A percentile compares a stretch with the other conserved stretches of the same genome.
phyloP scores from a whole-genome alignment of 2,113 vertebrate species.

The Microtus pennsylvanicus region DNA sequence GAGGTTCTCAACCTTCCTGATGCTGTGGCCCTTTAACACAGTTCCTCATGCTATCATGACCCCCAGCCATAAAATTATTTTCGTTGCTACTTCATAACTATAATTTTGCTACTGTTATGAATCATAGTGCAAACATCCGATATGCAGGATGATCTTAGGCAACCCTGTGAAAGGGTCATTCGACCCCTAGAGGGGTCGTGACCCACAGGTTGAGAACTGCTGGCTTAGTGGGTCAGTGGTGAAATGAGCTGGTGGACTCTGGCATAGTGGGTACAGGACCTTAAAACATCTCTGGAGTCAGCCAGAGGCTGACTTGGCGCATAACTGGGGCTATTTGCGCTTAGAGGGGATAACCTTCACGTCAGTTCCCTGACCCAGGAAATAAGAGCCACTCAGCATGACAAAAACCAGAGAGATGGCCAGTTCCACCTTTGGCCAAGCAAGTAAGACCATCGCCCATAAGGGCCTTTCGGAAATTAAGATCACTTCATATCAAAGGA shows the following conservation, averaged over 20 bases:
- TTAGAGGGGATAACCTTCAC: neutral
- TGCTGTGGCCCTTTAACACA: neutral
- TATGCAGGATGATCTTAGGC: neutral
- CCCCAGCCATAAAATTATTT: neutral
- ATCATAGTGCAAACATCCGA: neutral
- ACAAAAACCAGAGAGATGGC: neutral
- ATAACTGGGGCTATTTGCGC: fast-evolving
- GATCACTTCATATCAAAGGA: fast-evolving
- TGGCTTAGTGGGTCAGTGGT: neutral
- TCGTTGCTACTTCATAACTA: neutral
- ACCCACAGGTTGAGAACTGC: neutral
- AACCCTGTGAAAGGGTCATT: neutral
- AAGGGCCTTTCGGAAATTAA: neutral
- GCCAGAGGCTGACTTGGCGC: fast-evolving
- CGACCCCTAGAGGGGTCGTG: neutral
- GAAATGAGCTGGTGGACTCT: fast-evolving
- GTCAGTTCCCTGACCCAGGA: neutral
- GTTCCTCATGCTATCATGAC: neutral
- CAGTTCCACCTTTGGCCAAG: neutral
- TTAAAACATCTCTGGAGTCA: fast-evolving
- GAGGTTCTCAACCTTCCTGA: neutral
- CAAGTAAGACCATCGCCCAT: fast-evolving
- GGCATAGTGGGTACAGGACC: fast-evolving
- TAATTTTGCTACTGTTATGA: neutral
- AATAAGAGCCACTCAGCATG: neutral